Evolutionary conservation across 1,140 invertebrate species (phyloP).

Genomic region (Leptinotarsa undecemlineata): DNA sequence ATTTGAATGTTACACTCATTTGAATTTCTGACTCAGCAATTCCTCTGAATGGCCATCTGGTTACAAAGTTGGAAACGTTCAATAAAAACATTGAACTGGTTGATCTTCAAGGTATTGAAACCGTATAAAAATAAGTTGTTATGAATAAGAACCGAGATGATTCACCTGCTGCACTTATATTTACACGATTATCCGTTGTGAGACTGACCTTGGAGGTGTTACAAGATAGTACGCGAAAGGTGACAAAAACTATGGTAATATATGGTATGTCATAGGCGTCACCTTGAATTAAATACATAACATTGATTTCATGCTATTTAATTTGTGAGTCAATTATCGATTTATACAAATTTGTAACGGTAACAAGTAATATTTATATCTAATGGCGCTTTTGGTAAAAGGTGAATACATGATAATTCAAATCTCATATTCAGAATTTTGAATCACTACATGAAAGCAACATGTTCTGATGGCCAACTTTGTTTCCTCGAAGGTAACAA

Average conservation of each 20-base stretch:
- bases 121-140: background rate
- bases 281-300: constrained; percentile 15
- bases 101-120: background rate
- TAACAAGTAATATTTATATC: too few relatives aligned
- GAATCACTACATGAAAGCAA: too few relatives aligned
- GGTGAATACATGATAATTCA: too few relatives aligned
- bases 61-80: background rate
- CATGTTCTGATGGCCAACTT: too few relatives aligned
- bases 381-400: too few relatives aligned
- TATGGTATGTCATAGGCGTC: background rate
- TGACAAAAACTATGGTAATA: background rate
- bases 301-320: constrained; percentile 13
- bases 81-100: constrained; percentile 2
- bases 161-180: background rate
- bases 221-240: background rate
- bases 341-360: too few relatives aligned
- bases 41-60: too few relatives aligned
- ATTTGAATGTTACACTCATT: too few relatives aligned
- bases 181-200: constrained; percentile 2
- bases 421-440: too few relatives aligned
- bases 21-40: too few relatives aligned
- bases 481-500: too few relatives aligned
- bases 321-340: constrained; percentile 3
- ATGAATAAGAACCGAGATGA: background rate
- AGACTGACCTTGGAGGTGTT: background rate